phyloP scores from a whole-genome alignment of 2,888 invertebrate genomes.

The Arrhopalites spinosus region DNA sequence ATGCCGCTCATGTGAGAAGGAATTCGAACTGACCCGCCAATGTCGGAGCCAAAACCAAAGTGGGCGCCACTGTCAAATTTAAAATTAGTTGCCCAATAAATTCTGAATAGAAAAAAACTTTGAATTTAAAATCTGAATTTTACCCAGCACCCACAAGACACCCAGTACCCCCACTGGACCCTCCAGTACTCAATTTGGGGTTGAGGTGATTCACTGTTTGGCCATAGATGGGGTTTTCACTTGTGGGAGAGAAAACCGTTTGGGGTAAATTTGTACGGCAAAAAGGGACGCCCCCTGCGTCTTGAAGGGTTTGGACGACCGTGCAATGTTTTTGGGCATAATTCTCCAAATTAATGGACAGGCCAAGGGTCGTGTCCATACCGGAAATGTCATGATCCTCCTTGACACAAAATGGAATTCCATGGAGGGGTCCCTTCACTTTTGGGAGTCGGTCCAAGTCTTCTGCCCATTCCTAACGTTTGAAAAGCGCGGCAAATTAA shows the following conservation, averaged over 20 bases:
- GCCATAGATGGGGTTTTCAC: conserved; percentile 51
- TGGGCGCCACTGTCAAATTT: too few species aligned
- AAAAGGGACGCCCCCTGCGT: conserved; percentile 52
- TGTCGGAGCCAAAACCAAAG: conserved; percentile 32
- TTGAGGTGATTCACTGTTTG: conserved; percentile 48
- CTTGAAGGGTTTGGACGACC: conserved; percentile 46
- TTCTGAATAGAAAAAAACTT: too few species aligned
- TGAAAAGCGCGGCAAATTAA: too few species aligned
- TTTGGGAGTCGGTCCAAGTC: conserved; percentile 49
- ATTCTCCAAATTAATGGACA: conserved; percentile 56
- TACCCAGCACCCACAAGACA: conserved; percentile 59
- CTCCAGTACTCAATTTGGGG: conserved; percentile 44
- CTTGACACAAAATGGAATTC: conserved; percentile 59
- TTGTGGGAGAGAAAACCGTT: conserved; percentile 49
- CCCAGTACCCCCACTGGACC: conserved; percentile 35
- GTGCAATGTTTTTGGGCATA: conserved; percentile 55
- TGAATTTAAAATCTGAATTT: too few species aligned
- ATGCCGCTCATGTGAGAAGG: conserved; percentile 62
- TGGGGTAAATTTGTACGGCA: conserved; percentile 59
- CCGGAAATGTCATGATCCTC: conserved; percentile 58
- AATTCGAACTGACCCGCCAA: conserved; percentile 62
- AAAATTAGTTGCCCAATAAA: too few species aligned
- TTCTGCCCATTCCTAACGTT: conserved; percentile 45
- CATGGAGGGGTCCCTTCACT: conserved; percentile 57
- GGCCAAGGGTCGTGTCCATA: conserved; percentile 58